Percentiles rank a stretch among this genome's conserved stretches.
Conservation (phyloP, 1,140 invertebrate species). For the Proctacanthus coquilletti region DNA sequence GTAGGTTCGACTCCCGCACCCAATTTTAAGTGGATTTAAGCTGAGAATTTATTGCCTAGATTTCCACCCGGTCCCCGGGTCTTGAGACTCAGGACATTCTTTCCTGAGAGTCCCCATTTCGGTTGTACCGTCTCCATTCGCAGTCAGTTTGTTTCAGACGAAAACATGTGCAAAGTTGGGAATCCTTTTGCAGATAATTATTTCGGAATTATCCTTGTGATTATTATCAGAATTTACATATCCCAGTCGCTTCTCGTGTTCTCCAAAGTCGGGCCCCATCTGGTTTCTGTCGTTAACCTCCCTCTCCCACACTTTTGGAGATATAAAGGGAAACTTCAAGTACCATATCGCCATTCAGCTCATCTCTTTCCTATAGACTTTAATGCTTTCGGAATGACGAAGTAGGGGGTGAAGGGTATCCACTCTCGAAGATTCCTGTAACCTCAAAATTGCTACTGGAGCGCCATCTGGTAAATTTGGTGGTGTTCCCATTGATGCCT, state of each 20-base stretch:
- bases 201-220: neutral
- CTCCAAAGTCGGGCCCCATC: neutral
- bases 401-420: neutral
- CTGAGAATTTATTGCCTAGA: no score
- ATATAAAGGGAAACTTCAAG: neutral
- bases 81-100: no score
- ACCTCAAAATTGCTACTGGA: no score
- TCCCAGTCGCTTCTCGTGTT: neutral
- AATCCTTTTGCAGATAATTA: neutral
- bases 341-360: neutral
- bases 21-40: no score
- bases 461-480: no score
- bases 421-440: neutral
- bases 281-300: neutral
- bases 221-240: slow-evolving; percentile 1
- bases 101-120: no score
- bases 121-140: no score
- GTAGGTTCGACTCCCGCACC: no score
- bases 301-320: neutral
- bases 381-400: no score
- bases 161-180: neutral
- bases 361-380: neutral
- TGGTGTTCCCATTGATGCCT: no score
- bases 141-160: no score
- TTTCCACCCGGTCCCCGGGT: no score